Base-by-base conservation (phyloP, 1,140 invertebrate species). In the Drosophila funebris region DNA sequence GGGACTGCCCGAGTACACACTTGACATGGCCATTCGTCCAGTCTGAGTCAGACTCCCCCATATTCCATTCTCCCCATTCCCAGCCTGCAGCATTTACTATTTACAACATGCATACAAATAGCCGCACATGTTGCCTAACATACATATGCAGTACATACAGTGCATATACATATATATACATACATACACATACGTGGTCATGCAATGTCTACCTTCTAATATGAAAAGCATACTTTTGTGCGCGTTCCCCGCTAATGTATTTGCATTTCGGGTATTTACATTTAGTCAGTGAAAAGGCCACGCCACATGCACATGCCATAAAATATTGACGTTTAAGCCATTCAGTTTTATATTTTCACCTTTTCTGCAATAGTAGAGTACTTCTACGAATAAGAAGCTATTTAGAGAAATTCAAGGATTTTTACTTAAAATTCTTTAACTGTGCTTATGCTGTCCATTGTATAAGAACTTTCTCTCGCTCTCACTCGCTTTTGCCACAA, bases 201-300 rank as follows among this genome's bases (percentile, higher is more conserved):
- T 27, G 13, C 18, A 29, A 48, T 46, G 39, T 53, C 24, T 36
- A 39, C 41, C 39, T 24, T 39, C 71, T 50, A 50, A 66, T 66
- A 58, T 67, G 56, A 53, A 73, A 60, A 67, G 79, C 66, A 79
- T 71, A 75, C 60, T 82, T 84, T 78, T 78, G 76, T 29, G 76
- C 58, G 48, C 62, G 73, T 57, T 43, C 18, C 27, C 41, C 58
- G 67, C 72, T 79, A 83, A 79, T 79, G 81, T 72, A 83, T 83
- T 83, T 83, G 76, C 80, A 76, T 81, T 81, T 82, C 57, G 69
- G 78, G 73, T 83, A 78, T 83, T 76, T 68, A 75, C 76, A 68
- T 71, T 83, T 63, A 36, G 37, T 31, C 24, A 43, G 70, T 18
- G 53, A 41, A 54, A 36, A 33, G n/a, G n/a, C 16, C 29, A 56